Conservation (phyloP, 23 tunicate species). For the Ascidia mentula region DNA sequence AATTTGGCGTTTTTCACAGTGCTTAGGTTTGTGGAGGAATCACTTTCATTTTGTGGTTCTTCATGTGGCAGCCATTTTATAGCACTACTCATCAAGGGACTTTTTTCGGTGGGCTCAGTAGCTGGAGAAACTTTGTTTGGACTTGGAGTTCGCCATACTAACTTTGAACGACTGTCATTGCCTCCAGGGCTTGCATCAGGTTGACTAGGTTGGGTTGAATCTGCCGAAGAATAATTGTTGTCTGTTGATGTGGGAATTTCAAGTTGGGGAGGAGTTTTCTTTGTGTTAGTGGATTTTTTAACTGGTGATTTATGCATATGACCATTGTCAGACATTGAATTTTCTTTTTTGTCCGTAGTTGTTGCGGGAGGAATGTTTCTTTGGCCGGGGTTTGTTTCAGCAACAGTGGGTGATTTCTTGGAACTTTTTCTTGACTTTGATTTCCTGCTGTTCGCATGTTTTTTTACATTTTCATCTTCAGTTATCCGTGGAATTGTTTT, state of each 20-base stretch:
- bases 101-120: background rate
- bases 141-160: constrained; percentile 8
- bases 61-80: background rate
- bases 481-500: background rate
- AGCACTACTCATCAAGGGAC: background rate
- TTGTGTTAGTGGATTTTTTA: background rate
- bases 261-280: background rate
- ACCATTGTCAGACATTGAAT: background rate
- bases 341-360: background rate
- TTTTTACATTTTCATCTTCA: background rate
- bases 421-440: background rate
- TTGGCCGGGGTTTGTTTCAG: background rate
- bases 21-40: background rate
- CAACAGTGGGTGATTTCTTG: background rate
- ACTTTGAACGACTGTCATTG: background rate
- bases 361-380: no score
- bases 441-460: background rate
- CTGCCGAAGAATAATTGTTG: background rate
- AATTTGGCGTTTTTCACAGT: background rate
- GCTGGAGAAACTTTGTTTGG: background rate
- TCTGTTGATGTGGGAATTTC: background rate
- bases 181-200: background rate
- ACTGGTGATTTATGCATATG: background rate
- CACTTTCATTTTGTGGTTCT: background rate
- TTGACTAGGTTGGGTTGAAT: background rate